A percentile compares a stretch with the other conserved stretches of the same genome.
Conservation (phyloP, 2,888 invertebrate genomes). For the Tenthredo livida region DNA sequence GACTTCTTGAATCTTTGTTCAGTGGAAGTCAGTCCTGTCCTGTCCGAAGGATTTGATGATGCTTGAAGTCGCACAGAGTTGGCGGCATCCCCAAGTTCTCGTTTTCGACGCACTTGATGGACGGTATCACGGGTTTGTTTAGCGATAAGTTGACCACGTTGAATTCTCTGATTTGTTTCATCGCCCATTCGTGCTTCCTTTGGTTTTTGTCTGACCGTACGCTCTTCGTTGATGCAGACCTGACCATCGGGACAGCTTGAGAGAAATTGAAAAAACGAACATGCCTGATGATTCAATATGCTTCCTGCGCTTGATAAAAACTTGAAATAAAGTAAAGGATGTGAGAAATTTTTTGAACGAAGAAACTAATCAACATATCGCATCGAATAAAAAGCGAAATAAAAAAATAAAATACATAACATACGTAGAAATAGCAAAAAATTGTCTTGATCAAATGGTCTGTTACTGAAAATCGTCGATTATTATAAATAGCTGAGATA, state of each 20-base stretch:
- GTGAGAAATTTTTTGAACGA: not conserved
- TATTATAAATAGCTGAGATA: not conserved
- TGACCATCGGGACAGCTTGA: constrained; percentile 6
- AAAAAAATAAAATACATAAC: no score
- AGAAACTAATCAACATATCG: not conserved
- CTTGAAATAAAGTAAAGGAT: not conserved
- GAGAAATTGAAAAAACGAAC: not conserved
- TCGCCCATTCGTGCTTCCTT: constrained; percentile 5
- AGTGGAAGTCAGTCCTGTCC: not conserved
- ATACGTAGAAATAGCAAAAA: not conserved
- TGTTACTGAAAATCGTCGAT: not conserved
- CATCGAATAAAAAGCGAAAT: not conserved
- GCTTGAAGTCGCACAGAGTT: not conserved
- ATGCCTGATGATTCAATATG: constrained; percentile 6
- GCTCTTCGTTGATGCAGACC: not conserved
- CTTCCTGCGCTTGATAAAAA: not conserved
- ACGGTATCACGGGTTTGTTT: not conserved
- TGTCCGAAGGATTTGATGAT: not conserved
- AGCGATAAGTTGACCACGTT: not conserved
- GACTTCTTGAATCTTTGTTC: constrained; percentile 26
- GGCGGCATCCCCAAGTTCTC: not conserved
- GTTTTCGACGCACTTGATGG: constrained; percentile 31
- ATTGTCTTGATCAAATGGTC: not conserved
- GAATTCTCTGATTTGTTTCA: constrained; percentile 21
- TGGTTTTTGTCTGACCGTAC: not conserved